Evolutionary conservation across 1,140 invertebrate genomes (phyloP), one percentile per base, ranked within the genome.

Genomic region (Lineus longissimus): DNA sequence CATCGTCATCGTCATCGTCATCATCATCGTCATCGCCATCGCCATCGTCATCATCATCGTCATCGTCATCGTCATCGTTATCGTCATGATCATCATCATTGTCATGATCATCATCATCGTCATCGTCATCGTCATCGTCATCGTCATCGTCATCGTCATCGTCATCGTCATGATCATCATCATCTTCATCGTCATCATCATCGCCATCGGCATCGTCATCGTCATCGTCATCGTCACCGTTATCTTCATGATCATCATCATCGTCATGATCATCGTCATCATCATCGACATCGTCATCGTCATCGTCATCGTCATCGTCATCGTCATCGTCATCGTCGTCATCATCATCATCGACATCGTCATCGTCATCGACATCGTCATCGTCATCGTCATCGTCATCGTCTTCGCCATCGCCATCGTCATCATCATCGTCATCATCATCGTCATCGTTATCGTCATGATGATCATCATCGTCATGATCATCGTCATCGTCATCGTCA

Each of bases 91-190:
- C n/a, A n/a, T n/a, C n/a, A n/a, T n/a, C n/a, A n/a, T n/a, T n/a
- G n/a, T n/a, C 40, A 43, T 43, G 11, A n/a, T 43, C 40, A 22
- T 56, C 55, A 56, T 56, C 55, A 22, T 56, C 55, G 19, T 56
- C 55, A 56, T 56, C 55, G 29, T 56, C 55, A 56, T 56, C 55
- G 29, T 56, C 55, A 56, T 56, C 55, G 19, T 22, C 55, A 56
- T 56, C 55, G 29, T 56, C 55, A 56, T 56, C 55, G 19, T 56
- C 55, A 56, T 56, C 55, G 29, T 56, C 55, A 56, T 56, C 55
- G 19, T 56, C 55, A 56, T 43, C 40, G n/a, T n/a, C n/a, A n/a
- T n/a, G n/a, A n/a, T n/a, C n/a, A n/a, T n/a, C n/a, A n/a, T n/a
- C n/a, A n/a, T 56, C 55, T n/a, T 56, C 55, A 22, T 56, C 55